phyloP scores from a whole-genome alignment of 2,888 invertebrate species.

The Chymomyza procnemis region DNA sequence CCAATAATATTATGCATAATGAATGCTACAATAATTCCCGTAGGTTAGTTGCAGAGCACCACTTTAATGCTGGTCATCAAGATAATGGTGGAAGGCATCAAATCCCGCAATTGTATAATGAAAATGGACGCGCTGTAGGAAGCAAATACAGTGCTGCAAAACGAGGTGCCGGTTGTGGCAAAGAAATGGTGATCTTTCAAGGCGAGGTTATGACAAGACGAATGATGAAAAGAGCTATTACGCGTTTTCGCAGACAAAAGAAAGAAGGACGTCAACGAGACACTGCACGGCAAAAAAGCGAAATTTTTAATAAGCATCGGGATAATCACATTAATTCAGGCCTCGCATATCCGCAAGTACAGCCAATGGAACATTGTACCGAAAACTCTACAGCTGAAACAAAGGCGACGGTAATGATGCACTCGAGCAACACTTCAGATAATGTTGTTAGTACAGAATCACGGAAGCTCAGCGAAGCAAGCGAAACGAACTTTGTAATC shows the following conservation, averaged over 20 bases:
- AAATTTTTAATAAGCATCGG: slow-evolving; percentile 52
- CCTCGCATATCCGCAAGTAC: too few relatives aligned
- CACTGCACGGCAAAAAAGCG: background rate
- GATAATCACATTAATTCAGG: slow-evolving; percentile 33
- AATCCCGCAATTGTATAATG: too few relatives aligned
- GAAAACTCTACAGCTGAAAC: background rate
- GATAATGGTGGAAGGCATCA: too few relatives aligned
- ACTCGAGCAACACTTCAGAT: background rate
- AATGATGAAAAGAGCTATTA: too few relatives aligned
- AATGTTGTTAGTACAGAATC: background rate
- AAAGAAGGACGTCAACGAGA: too few relatives aligned
- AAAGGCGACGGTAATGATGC: background rate
- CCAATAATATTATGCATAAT: background rate
- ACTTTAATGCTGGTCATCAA: background rate
- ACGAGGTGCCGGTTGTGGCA: too few relatives aligned
- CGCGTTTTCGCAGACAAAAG: too few relatives aligned
- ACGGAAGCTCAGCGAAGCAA: background rate
- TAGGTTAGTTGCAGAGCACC: background rate
- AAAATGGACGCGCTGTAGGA: too few relatives aligned
- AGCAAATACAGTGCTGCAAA: background rate
- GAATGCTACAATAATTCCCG: slow-evolving; percentile 1
- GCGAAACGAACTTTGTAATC: background rate
- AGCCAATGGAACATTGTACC: background rate
- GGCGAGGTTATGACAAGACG: too few relatives aligned
- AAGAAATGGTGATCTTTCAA: background rate